phyloP scores from a whole-genome alignment of 2,797 vertebrate genomes.

The Protonibea diacanthus region DNA sequence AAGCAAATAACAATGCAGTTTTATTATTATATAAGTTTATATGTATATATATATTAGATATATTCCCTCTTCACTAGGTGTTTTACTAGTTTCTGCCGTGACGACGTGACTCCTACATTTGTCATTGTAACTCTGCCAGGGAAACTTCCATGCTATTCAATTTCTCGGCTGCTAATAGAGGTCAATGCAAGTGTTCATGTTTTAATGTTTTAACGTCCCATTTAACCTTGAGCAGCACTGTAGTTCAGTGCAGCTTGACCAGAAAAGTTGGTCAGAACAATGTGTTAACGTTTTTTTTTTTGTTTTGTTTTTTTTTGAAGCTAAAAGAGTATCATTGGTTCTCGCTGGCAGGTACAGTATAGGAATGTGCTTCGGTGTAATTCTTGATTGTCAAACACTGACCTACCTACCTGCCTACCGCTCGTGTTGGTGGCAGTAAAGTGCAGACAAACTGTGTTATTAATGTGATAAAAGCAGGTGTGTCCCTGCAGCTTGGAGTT shows the following conservation, averaged over 20 bases:
- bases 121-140: conserved; percentile 38
- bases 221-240: conserved; percentile 44
- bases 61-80: conserved; percentile 36
- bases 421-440: conserved; percentile 61
- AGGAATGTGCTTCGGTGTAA: conserved; percentile 78
- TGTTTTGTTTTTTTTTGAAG: conserved; percentile 13
- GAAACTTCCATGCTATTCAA: conserved; percentile 41
- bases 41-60: conserved; percentile 50
- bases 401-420: conserved; percentile 30
- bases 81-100: conserved; percentile 45
- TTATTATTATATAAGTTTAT: conserved; percentile 48
- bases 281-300: conserved; percentile 14
- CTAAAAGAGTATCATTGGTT: conserved; percentile 48
- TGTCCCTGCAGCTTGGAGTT: conserved; percentile 41
- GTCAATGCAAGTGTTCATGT: conserved; percentile 46
- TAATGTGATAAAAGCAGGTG: conserved; percentile 51
- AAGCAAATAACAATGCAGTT: conserved; percentile 58
- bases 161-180: conserved; percentile 58
- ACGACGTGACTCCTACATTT: conserved; percentile 26
- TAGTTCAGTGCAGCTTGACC: conserved; percentile 27
- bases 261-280: conserved; percentile 42
- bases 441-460: conserved; percentile 65
- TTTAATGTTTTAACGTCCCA: conserved; percentile 38
- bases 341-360: conserved; percentile 67
- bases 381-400: conserved; percentile 83